Percentiles rank a stretch among this genome's conserved stretches.
phyloP scores from a whole-genome alignment of 92 coral and sea anemone species.

The Plumapathes pennacea region DNA sequence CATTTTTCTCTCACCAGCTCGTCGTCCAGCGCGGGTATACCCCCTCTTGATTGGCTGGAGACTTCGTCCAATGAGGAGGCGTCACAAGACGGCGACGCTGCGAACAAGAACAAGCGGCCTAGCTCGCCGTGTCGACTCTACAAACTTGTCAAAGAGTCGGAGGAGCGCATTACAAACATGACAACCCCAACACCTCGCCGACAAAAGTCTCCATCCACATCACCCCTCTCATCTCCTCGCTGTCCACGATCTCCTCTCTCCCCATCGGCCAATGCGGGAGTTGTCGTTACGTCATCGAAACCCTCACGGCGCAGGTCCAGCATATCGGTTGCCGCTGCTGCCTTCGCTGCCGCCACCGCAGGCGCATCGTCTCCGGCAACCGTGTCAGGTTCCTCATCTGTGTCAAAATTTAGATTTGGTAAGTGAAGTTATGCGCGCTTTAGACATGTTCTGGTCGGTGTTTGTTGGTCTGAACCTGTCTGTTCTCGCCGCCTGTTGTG shows the following conservation, averaged over 20 bases:
- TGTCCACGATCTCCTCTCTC: slow-evolving; percentile 76
- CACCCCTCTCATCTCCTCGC: slow-evolving; percentile 77
- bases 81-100: slow-evolving; percentile 2
- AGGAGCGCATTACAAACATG: slow-evolving; percentile 56
- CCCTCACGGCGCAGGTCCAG: slow-evolving; percentile 92
- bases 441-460: background rate
- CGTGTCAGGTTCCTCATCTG: slow-evolving; percentile 56
- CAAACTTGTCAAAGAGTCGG: slow-evolving; percentile 70
- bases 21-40: slow-evolving; percentile 17
- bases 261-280: slow-evolving; percentile 79
- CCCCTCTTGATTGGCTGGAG: too few species aligned
- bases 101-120: slow-evolving; percentile 32
- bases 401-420: slow-evolving; percentile 88
- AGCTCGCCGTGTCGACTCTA: slow-evolving; percentile 77
- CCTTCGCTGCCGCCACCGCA: slow-evolving; percentile 99
- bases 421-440: slow-evolving; percentile 8
- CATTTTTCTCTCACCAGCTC: slow-evolving; percentile 1
- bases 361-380: slow-evolving; percentile 95
- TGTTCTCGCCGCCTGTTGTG: background rate
- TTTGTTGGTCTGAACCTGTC: too few species aligned
- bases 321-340: slow-evolving; percentile 97
- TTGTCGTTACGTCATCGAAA: slow-evolving; percentile 93
- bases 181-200: too few species aligned
- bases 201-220: slow-evolving; percentile 48
- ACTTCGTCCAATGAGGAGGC: slow-evolving; percentile 12